phyloP scores from a whole-genome alignment of 64 coral and sea anemone species.

The Trachythela sp. region DNA sequence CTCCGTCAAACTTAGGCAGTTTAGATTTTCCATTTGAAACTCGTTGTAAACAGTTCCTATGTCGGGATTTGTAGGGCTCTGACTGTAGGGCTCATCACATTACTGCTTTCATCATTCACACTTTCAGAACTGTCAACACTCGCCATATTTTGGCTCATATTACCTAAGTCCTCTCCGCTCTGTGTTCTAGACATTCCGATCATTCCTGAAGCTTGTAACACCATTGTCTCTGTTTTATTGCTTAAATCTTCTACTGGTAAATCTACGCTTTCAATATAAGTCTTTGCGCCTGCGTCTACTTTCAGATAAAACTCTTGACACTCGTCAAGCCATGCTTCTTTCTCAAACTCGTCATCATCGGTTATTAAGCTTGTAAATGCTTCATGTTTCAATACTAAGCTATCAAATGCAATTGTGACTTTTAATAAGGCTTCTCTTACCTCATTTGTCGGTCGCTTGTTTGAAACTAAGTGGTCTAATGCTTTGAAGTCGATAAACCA shows the following conservation, averaged over 20 bases:
- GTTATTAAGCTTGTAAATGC: not conserved
- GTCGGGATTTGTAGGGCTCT: not conserved
- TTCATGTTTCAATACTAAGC: not conserved
- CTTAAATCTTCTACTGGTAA: not conserved
- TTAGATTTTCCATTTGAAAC: not conserved
- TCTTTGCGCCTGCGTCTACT: not conserved
- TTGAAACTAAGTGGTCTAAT: not conserved
- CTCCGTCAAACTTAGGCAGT: not conserved
- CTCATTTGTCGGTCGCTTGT: not conserved
- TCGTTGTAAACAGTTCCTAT: not conserved
- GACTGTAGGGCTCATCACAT: not conserved
- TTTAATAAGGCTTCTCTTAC: not conserved
- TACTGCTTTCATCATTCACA: not conserved
- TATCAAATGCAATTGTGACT: not conserved
- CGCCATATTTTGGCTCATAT: not conserved
- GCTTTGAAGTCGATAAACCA: not conserved
- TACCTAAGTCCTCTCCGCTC: not conserved
- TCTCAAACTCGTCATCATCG: not conserved
- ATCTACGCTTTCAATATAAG: not conserved
- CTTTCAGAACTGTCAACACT: not conserved
- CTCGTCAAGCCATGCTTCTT: not conserved
- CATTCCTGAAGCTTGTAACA: not conserved
- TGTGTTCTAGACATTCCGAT: not conserved
- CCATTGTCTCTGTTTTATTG: not conserved
- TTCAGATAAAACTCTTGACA: not conserved